phyloP scores from a whole-genome alignment of 2,888 invertebrate species.

The Atherix ibis region DNA sequence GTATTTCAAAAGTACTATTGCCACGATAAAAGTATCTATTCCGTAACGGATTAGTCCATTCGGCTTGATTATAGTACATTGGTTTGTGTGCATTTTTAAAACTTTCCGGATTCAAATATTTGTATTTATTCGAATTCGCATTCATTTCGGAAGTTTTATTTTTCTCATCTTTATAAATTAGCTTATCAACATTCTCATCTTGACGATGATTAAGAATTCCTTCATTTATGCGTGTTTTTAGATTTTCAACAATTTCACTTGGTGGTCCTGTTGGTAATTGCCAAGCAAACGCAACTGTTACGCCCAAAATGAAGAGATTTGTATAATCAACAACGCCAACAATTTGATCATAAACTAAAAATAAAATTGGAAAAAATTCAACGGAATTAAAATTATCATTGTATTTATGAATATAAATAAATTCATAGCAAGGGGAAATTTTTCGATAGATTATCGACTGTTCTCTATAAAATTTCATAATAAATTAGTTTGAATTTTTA shows the following conservation, averaged over 20 bases:
- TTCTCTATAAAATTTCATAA: too few relatives aligned
- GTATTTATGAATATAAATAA: neutral
- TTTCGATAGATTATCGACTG: too few relatives aligned
- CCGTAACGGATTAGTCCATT: too few relatives aligned
- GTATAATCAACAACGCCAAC: slow-evolving; percentile 30
- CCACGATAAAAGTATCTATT: too few relatives aligned
- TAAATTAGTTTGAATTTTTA: too few relatives aligned
- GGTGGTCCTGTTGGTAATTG: slow-evolving; percentile 51
- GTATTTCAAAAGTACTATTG: too few relatives aligned
- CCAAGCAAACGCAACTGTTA: slow-evolving; percentile 63
- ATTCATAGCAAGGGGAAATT: too few relatives aligned
- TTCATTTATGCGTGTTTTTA: slow-evolving; percentile 21
- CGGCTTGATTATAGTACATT: too few relatives aligned
- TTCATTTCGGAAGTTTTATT: too few relatives aligned
- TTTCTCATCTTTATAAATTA: slow-evolving; percentile 9
- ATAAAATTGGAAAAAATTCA: neutral
- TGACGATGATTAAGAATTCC: slow-evolving; percentile 24
- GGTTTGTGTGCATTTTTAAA: too few relatives aligned
- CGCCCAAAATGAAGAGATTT: slow-evolving; percentile 44
- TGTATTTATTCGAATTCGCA: too few relatives aligned
- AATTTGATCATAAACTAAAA: slow-evolving; percentile 22
- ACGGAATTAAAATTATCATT: neutral
- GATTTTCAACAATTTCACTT: slow-evolving; percentile 24
- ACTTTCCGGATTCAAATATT: too few relatives aligned
- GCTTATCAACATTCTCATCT: slow-evolving; percentile 20